Base-by-base conservation (phyloP, 2,113 vertebrate genomes). In the Geococcyx californianus region DNA sequence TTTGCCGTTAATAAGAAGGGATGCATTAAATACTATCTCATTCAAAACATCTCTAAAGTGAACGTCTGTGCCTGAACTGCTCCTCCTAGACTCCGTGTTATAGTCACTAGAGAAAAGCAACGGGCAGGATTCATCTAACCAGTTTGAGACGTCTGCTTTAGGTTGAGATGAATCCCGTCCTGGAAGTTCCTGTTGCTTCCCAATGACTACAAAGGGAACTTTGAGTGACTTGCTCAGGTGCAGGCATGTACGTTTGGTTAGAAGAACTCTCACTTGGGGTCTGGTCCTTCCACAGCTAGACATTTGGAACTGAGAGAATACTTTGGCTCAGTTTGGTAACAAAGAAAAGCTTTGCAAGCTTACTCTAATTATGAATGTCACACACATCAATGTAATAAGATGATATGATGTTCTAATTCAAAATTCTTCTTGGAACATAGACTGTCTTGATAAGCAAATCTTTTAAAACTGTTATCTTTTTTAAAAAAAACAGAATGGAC, bases 1-100 rank as follows among this genome's bases (percentile, higher is more conserved):
- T n/a, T n/a, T n/a, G n/a, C n/a, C n/a, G n/a, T n/a, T n/a, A 93
- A 95, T 77, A 67, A 96, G 92, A 90, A 92, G 38, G 87, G 45
- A 74, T 42, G 76, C 92, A 70, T 87, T 95, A 93, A 94, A 70
- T 84, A 56, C 38, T 62, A 6, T 60, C 87, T 94, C 56, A 78
- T 59, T 86, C 88, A 38, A 92, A 90, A 69, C 72, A 88, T 94
- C n/a, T 47, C 33, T 80, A 73, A 77, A 74, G 84, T 51, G 84
- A 87, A 84, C 10, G 20, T 70, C 83, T 95, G 2, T 1, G 44
- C 52, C 86, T 86, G 60, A 93, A 96, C 20, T 92, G 76, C 90
- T 91, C 88, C 94, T 96, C 72, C 73, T 81, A 56, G 96, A 38
- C 60, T 59, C 33, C 3, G 2, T 93, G 95, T 92, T 81, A 84